Evolutionary conservation across 2,888 invertebrate genomes (phyloP).

Genomic region (Nebria brevicollis): DNA sequence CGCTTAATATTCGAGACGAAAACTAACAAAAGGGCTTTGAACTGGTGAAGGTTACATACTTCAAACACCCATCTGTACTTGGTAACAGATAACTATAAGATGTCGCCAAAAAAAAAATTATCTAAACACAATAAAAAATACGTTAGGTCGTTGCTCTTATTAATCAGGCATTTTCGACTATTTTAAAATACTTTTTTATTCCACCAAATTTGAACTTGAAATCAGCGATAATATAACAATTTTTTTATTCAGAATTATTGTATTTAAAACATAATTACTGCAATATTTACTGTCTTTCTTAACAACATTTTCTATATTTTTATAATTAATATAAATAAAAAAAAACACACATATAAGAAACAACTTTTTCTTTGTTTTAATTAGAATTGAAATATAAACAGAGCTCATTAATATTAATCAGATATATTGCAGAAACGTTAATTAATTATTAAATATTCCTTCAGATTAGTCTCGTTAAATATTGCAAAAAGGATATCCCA

Average conservation of each 20-base stretch:
- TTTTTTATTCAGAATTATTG: not conserved
- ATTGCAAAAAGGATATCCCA: not conserved
- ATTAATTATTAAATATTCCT: not conserved
- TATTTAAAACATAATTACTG: no score
- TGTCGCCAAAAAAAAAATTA: not conserved
- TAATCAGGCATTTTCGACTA: not conserved
- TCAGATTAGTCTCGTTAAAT: not conserved
- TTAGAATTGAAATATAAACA: not conserved
- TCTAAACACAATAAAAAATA: not conserved
- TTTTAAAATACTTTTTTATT: not conserved
- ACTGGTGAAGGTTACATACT: not conserved
- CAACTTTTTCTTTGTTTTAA: slow-evolving; percentile 1
- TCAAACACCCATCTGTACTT: not conserved
- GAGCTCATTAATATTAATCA: not conserved
- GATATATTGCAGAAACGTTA: not conserved
- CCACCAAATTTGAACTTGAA: not conserved
- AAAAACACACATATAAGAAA: not conserved
- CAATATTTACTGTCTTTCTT: not conserved
- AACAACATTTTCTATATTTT: not conserved
- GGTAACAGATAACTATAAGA: not conserved
- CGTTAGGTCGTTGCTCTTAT: not conserved
- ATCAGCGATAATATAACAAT: not conserved
- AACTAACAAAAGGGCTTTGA: not conserved
- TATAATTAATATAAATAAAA: not conserved
- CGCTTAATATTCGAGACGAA: not conserved